Conservation (phyloP, 2,797 vertebrate genomes). For the Zenarchopterus dispar region DNA sequence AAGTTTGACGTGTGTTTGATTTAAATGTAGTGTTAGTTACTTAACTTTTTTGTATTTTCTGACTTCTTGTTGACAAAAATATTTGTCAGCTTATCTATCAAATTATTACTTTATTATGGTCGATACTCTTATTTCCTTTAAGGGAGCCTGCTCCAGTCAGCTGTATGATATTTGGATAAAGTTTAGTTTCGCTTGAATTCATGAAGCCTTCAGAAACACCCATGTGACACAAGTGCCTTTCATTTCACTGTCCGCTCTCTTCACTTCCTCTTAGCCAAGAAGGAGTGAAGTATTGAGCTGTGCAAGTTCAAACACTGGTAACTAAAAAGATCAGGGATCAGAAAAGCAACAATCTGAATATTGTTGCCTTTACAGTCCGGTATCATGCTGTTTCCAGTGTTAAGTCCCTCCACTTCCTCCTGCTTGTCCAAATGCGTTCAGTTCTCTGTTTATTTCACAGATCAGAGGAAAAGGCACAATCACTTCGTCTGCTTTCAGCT, state of each 20-base stretch:
- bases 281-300: too few species aligned
- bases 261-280: background rate
- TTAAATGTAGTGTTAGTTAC: background rate
- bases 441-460: too few species aligned
- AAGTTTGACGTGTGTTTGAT: background rate
- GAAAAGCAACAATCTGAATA: background rate
- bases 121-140: background rate
- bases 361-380: background rate
- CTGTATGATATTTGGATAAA: too few species aligned
- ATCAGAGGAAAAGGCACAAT: too few species aligned
- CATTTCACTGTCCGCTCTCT: conserved; percentile 10
- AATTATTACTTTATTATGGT: background rate
- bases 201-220: conserved; percentile 47
- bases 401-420: conserved; percentile 7
- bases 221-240: conserved; percentile 64
- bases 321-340: too few species aligned
- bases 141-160: background rate
- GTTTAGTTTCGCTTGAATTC: conserved; percentile 9
- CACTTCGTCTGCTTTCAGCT: background rate
- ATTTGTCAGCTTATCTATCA: background rate
- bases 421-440: background rate
- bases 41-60: background rate
- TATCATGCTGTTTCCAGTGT: background rate
- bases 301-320: too few species aligned
- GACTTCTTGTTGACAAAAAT: background rate